Base-by-base conservation (phyloP, 2,113 vertebrate genomes). In the Heliornis fulica region DNA sequence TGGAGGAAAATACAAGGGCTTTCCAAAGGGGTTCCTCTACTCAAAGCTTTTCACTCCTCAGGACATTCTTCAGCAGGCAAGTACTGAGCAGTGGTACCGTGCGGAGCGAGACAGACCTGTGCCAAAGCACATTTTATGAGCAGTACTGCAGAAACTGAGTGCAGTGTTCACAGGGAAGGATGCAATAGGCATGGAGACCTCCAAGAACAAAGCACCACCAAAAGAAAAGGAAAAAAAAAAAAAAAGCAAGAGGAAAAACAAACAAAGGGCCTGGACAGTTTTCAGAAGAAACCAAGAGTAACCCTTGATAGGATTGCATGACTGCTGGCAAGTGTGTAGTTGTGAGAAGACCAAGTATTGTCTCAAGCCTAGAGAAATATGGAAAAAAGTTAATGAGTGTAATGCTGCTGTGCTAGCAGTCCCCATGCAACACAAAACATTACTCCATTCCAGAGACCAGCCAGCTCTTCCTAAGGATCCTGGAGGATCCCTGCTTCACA, bases 251-350 rank as follows among this genome's bases (percentile, higher is more conserved):
- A 90, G 71, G 83, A 36, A 95, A 96, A 93, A 81, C 71, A 96
- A 96, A 96, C 90, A 95, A 70, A 75, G 43, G n/a, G 64, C 60
- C 56, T 89, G 92, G 83, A 86, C 10, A 16, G 68, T 64, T 92
- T 93, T 90, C 92, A 90, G 85, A 96, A 79, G 82, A 90, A 96
- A 87, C 32, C 60, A 59, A 78, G 43, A 90, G 63, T 93, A 94
- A 96, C 60, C 79, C 93, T 68, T 94, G 69, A 23, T 51, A 77
- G 79, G 85, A 61, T 8, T 69, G 63, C 38, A 51, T 0, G 4
- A 45, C 38, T 29, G 38, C 41, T 69, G 83, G 79, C 23, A 41
- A 50, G 68, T 19, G 41, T 31, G 28, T 7, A 34, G 45, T 11
- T 93, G 48, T 7, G 71, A 80, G 63, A 43, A 64, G 54, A 80